Evolutionary conservation across 2,888 invertebrate genomes (phyloP).

Genomic region (Phanerotoma sp.): DNA sequence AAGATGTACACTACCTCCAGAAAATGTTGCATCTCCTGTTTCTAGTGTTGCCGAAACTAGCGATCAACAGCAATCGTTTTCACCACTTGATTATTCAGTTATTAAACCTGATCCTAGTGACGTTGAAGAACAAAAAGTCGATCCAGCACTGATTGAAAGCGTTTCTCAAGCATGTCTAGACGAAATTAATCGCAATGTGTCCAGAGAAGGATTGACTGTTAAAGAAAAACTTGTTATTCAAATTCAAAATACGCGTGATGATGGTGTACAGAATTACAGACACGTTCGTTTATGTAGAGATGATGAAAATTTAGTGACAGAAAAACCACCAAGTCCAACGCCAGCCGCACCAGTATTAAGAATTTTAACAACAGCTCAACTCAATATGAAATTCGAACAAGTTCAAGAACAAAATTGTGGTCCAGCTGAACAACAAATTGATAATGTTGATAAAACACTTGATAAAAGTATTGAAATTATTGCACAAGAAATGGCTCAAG

Average conservation of each 20-base stretch:
- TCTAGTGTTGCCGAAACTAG: background rate
- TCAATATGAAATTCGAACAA: constrained; percentile 42
- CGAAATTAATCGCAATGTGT: background rate
- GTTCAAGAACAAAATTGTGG: too few relatives aligned
- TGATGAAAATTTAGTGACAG: constrained; percentile 2
- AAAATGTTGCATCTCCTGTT: background rate
- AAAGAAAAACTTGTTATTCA: constrained; percentile 31
- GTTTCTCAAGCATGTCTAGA: background rate
- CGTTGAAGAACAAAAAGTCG: background rate
- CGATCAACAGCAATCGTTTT: background rate
- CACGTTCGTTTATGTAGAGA: constrained; percentile 7
- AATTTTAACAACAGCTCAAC: constrained; percentile 44
- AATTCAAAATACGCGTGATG: constrained; percentile 26
- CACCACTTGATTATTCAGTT: background rate
- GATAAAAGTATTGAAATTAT: constrained; percentile 6
- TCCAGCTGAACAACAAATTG: too few relatives aligned
- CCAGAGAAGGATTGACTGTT: constrained; percentile 8
- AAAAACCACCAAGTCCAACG: background rate
- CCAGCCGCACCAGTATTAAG: constrained; percentile 29
- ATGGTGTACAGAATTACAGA: constrained; percentile 6
- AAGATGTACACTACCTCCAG: too few relatives aligned
- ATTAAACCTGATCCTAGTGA: too few relatives aligned
- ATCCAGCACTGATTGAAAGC: background rate
- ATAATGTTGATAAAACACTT: too few relatives aligned
- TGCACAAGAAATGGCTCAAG: background rate